These are phyloP conservation scores for Plecotus auritus DNA, from an alignment of 2,113 vertebrate genomes.

Conservation along the genomic window DNA sequence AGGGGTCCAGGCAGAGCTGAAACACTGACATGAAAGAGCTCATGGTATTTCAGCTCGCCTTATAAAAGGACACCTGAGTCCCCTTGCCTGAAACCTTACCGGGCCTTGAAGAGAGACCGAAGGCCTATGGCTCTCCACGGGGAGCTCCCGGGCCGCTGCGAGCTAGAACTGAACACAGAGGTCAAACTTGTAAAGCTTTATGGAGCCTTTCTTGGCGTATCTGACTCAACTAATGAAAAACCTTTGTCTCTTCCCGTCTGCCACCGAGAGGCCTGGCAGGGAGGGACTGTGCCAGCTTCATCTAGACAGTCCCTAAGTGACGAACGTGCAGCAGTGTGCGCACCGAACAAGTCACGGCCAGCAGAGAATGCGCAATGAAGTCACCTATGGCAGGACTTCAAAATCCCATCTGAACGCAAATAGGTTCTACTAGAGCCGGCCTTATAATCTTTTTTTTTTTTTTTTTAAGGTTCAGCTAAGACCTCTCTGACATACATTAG, in stretches of 20 bases:
- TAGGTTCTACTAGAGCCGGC: background rate
- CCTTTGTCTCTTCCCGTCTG: conserved; percentile 1
- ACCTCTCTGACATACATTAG: background rate
- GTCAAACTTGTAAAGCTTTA: background rate
- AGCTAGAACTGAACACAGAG: background rate
- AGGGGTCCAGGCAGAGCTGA: background rate
- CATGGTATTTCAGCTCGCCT: background rate
- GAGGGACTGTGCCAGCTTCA: background rate
- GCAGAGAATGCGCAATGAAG: background rate
- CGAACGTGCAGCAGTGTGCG: background rate
- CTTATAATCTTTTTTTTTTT: background rate
- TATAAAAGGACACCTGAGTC: background rate
- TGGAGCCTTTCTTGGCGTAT: background rate
- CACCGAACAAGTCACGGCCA: background rate
- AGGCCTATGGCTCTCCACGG: background rate
- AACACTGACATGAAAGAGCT: background rate
- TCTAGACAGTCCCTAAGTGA: background rate
- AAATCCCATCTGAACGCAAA: background rate
- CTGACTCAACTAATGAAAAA: conserved; percentile 9
- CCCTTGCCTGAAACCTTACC: background rate
- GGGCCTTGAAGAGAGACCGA: background rate
- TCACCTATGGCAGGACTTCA: conserved; percentile 29
- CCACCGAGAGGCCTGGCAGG: background rate
- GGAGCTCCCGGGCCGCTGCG: background rate
- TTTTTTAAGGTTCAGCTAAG: background rate